These are phyloP conservation scores for Choloepus hoffmanni DNA, from an alignment of 2,113 vertebrate genomes.

Conservation along the genomic window DNA sequence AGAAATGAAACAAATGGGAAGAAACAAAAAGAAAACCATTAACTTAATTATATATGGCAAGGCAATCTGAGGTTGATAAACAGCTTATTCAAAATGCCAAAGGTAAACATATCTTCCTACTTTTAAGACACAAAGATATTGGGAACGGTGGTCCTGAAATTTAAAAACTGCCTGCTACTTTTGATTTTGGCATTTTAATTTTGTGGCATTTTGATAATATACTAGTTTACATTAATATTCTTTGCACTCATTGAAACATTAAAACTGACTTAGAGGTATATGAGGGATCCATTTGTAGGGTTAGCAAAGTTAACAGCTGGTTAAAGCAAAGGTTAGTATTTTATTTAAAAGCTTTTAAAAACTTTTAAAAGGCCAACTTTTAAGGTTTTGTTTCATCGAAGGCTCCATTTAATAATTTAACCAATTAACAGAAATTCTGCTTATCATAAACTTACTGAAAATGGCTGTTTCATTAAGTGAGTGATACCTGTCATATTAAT, in stretches of 20 bases:
- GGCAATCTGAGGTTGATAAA: slow-evolving; percentile 29
- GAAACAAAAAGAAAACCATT: slow-evolving; percentile 46
- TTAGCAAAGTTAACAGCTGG: slow-evolving; percentile 20
- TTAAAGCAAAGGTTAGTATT: slow-evolving; percentile 52
- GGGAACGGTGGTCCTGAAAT: background rate
- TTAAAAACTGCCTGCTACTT: slow-evolving; percentile 53
- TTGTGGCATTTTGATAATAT: slow-evolving; percentile 56
- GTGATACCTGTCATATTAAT: slow-evolving; percentile 71
- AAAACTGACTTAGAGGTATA: slow-evolving; percentile 29
- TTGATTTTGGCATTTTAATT: slow-evolving; percentile 59
- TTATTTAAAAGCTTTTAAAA: slow-evolving; percentile 12
- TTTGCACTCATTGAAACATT: slow-evolving; percentile 49
- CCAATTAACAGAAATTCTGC: slow-evolving; percentile 63
- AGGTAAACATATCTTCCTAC: slow-evolving; percentile 26
- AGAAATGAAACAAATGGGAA: slow-evolving; percentile 47
- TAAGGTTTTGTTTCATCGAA: slow-evolving; percentile 57
- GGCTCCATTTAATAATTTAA: slow-evolving; percentile 39
- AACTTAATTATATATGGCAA: slow-evolving; percentile 38
- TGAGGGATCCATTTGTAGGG: background rate
- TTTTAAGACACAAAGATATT: slow-evolving; percentile 31
- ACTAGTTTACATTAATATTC: slow-evolving; percentile 27
- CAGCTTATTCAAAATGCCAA: background rate
- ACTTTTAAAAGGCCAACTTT: background rate
- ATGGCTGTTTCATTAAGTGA: slow-evolving; percentile 80
- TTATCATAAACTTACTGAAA: slow-evolving; percentile 61